Evolutionary conservation across 2,888 invertebrate species (phyloP).

Genomic region (Caradrina clavipalpis): DNA sequence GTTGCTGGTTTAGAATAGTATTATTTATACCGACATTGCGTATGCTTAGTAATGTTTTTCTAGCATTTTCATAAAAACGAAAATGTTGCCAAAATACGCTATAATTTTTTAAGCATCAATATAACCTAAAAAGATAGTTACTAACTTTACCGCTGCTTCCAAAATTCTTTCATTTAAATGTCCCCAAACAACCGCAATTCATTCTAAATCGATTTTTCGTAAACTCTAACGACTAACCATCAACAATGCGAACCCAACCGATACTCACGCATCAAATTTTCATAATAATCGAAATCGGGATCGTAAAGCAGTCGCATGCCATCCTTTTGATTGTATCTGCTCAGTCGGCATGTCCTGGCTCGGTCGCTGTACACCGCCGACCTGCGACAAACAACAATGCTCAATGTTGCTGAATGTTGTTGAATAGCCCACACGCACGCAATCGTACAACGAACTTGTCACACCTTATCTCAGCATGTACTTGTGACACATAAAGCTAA

Average conservation of each 20-base stretch:
- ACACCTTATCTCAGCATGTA: slow-evolving; percentile 50
- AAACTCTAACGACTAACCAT: slow-evolving; percentile 23
- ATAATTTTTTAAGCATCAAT: neutral
- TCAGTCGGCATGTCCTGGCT: slow-evolving; percentile 95
- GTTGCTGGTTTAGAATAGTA: slow-evolving; percentile 3
- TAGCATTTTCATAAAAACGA: slow-evolving; percentile 6
- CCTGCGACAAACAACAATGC: slow-evolving; percentile 80
- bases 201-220: slow-evolving; percentile 17
- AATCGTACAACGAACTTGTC: slow-evolving; percentile 64
- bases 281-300: slow-evolving; percentile 98
- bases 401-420: slow-evolving; percentile 30
- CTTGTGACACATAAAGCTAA: slow-evolving; percentile 42
- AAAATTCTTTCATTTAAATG: neutral
- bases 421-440: slow-evolving; percentile 50
- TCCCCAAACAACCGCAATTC: slow-evolving; percentile 13
- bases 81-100: neutral
- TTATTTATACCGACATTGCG: too few relatives aligned
- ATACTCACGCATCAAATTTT: slow-evolving; percentile 97
- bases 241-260: slow-evolving; percentile 41
- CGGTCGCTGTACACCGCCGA: slow-evolving; percentile 97
- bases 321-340: slow-evolving; percentile 96
- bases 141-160: neutral
- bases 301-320: slow-evolving; percentile 97
- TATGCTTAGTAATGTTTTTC: neutral
- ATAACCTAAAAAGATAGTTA: slow-evolving; percentile 10